phyloP scores from a whole-genome alignment of 2,888 invertebrate genomes.

The Diaphora mendica region DNA sequence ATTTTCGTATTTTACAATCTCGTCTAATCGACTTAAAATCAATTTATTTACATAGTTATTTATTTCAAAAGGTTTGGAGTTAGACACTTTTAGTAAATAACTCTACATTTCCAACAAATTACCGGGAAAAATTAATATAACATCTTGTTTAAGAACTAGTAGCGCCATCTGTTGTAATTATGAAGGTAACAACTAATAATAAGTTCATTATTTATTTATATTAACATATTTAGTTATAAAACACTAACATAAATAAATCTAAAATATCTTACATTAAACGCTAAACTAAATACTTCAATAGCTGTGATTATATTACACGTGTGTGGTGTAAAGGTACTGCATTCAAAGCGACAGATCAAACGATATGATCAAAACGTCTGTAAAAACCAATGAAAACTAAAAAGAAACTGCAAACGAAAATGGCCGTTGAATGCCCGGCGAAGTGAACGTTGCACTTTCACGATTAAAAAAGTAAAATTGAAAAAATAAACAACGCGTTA shows the following conservation, averaged over 20 bases:
- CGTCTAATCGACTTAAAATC: not conserved
- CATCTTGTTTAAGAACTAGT: conserved; percentile 54
- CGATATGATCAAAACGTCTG: conserved; percentile 79
- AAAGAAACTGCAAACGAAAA: conserved; percentile 78
- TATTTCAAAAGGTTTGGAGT: not conserved
- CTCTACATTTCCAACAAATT: not conserved
- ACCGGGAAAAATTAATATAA: not conserved
- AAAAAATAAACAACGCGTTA: conserved; percentile 73
- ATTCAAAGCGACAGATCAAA: conserved; percentile 57
- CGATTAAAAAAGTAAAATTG: conserved; percentile 77
- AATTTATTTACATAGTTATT: not conserved
- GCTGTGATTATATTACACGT: conserved; percentile 32
- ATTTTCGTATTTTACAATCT: not conserved
- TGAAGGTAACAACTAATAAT: conserved; percentile 53
- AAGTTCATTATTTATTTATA: conserved; percentile 16
- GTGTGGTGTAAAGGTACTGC: conserved; percentile 40
- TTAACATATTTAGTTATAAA: not conserved
- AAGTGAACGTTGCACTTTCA: conserved; percentile 85
- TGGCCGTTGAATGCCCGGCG: conserved; percentile 78
- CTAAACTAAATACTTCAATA: conserved; percentile 18
- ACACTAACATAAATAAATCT: not conserved
- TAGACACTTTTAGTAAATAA: not conserved
- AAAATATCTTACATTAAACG: not conserved
- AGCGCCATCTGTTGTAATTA: conserved; percentile 80
- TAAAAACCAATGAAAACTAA: conserved; percentile 79